A percentile compares a stretch with the other conserved stretches of the same genome.
phyloP scores from a whole-genome alignment of 2,113 vertebrate genomes.

The Ailurus styani region DNA sequence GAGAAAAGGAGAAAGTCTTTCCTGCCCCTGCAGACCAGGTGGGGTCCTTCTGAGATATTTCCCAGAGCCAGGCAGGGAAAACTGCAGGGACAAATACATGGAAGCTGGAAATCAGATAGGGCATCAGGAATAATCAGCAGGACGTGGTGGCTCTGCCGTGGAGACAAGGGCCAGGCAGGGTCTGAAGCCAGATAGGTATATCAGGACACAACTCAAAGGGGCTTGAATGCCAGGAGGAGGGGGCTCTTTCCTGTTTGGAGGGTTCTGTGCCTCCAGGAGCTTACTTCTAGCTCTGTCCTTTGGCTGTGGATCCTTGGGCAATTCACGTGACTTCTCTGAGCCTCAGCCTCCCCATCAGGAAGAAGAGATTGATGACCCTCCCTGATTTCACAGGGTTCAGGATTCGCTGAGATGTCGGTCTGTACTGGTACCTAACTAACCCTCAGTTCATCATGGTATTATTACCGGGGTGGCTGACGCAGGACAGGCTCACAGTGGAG shows the following conservation, averaged over 20 bases:
- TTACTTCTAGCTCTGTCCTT: not conserved
- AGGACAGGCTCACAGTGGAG: not conserved
- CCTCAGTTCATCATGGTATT: not conserved
- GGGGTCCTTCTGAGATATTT: not conserved
- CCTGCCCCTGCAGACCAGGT: not conserved
- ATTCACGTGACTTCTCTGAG: not conserved
- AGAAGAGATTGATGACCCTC: not conserved
- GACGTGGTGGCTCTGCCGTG: accelerated
- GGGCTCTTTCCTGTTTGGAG: not conserved
- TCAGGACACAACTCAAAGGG: not conserved
- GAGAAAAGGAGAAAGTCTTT: not conserved
- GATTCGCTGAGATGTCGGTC: not conserved
- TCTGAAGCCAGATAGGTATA: not conserved
- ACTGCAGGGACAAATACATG: accelerated
- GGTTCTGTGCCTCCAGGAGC: accelerated
- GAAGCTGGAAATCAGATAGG: not conserved
- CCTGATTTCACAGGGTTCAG: not conserved
- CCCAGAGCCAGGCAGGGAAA: not conserved
- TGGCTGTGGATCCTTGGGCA: not conserved
- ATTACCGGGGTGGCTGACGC: accelerated
- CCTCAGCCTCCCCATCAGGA: not conserved
- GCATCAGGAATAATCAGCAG: not conserved
- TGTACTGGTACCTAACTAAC: not conserved
- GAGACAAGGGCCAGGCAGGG: not conserved
- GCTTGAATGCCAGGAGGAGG: not conserved